Evolutionary conservation across 2,888 invertebrate species (phyloP).

Genomic region (Rhamphomyia laevipes): DNA sequence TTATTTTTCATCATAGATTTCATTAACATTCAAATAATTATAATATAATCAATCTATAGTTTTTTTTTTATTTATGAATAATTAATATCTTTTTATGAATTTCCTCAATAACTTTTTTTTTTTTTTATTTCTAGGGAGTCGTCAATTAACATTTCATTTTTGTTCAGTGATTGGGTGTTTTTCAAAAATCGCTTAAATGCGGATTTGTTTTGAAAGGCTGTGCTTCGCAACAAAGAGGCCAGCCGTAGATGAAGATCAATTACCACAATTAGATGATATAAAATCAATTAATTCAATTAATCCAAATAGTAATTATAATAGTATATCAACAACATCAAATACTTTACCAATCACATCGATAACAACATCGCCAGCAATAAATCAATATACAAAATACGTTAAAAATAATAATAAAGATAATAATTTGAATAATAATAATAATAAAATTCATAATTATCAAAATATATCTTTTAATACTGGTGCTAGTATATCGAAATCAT

Average conservation of each 20-base stretch:
- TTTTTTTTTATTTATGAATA: too few relatives aligned
- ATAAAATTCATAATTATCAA: slow-evolving; percentile 3
- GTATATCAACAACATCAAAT: slow-evolving; percentile 8
- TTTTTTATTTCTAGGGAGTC: slow-evolving; percentile 25
- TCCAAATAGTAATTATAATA: slow-evolving; percentile 23
- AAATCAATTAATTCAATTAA: not conserved
- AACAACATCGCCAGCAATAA: slow-evolving; percentile 8
- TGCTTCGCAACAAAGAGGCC: slow-evolving; percentile 84
- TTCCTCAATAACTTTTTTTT: too few relatives aligned
- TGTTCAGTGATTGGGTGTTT: slow-evolving; percentile 25
- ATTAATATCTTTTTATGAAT: too few relatives aligned
- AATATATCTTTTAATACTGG: not conserved
- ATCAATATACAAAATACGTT: too few relatives aligned
- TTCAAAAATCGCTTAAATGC: slow-evolving; percentile 63
- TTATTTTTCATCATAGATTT: too few relatives aligned
- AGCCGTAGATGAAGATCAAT: slow-evolving; percentile 59
- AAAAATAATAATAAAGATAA: not conserved
- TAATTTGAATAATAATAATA: not conserved
- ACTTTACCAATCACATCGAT: slow-evolving; percentile 4
- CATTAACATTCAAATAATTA: too few relatives aligned
- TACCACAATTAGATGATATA: slow-evolving; percentile 13
- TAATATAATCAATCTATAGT: too few relatives aligned
- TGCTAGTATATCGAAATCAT: too few relatives aligned
- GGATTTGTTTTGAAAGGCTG: slow-evolving; percentile 81
- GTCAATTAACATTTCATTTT: slow-evolving; percentile 19